Conservation (phyloP, 2,888 invertebrate genomes). For the Xestia sexstrigata region DNA sequence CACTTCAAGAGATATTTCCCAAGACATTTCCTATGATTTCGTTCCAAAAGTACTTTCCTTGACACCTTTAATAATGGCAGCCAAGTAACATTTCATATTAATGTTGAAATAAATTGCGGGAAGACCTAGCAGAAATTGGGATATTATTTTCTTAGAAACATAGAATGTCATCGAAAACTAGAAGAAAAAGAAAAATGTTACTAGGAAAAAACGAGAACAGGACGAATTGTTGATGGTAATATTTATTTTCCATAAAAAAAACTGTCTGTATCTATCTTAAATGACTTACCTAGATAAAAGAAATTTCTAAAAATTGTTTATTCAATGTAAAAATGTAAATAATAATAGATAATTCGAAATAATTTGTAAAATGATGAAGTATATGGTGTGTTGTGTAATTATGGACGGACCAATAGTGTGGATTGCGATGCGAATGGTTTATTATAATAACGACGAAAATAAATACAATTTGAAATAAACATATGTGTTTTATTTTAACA, state of each 20-base stretch:
- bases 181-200: neutral
- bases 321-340: conserved; percentile 73
- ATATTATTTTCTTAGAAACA: conserved; percentile 3
- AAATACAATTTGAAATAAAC: conserved; percentile 78
- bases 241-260: neutral
- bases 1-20: neutral
- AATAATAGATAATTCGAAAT: conserved; percentile 65
- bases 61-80: conserved; percentile 24
- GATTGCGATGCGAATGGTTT: conserved; percentile 69
- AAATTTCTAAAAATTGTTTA: conserved; percentile 58
- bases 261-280: conserved; percentile 35
- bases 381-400: conserved; percentile 66
- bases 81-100: conserved; percentile 30
- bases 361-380: conserved; percentile 62
- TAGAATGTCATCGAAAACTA: neutral
- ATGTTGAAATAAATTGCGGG: conserved; percentile 34
- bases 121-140: neutral
- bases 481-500: conserved; percentile 64
- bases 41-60: conserved; percentile 1
- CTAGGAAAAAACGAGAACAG: neutral
- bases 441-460: conserved; percentile 64
- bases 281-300: conserved; percentile 53
- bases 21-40: conserved; percentile 7
- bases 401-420: conserved; percentile 84
- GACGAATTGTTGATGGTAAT: neutral